A percentile compares a stretch with the other conserved stretches of the same genome.
These are phyloP conservation scores for Centropristis striata DNA, from an alignment of 2,113 vertebrate species.

Conservation along the genomic window DNA sequence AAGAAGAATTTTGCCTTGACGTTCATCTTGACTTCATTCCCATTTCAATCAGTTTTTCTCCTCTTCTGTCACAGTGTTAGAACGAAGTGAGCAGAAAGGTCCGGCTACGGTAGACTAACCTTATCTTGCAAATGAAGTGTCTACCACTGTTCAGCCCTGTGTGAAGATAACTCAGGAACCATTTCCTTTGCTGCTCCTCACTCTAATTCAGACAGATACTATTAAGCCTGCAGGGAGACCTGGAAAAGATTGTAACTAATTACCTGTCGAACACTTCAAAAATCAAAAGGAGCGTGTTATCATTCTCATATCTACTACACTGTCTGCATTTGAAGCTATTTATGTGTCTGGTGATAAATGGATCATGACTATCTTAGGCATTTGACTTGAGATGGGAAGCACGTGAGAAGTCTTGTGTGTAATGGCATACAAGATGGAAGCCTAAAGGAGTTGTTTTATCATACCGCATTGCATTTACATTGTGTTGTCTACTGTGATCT, in stretches of 20 bases:
- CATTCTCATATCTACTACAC: not conserved
- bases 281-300: slow-evolving; percentile 23
- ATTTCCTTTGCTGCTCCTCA: slow-evolving; percentile 38
- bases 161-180: slow-evolving; percentile 41
- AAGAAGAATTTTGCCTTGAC: not conserved
- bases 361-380: not conserved
- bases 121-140: slow-evolving; percentile 64
- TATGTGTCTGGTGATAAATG: not conserved
- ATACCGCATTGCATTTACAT: not conserved
- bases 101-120: slow-evolving; percentile 25
- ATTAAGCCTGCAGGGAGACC: slow-evolving; percentile 23
- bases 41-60: slow-evolving; percentile 19
- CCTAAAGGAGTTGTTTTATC: not conserved
- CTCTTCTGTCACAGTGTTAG: slow-evolving; percentile 20
- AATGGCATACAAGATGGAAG: not conserved
- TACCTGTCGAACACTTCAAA: slow-evolving; percentile 43
- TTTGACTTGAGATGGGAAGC: slow-evolving; percentile 4
- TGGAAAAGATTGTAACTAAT: slow-evolving; percentile 43
- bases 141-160: slow-evolving; percentile 20
- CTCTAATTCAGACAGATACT: slow-evolving; percentile 47
- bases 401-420: not conserved
- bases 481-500: slow-evolving; percentile 18
- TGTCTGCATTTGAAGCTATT: not conserved
- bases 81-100: slow-evolving; percentile 32
- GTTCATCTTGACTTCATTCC: slow-evolving; percentile 9